phyloP scores from a whole-genome alignment of 2,888 invertebrate species.

The Parnassius mnemosyne region DNA sequence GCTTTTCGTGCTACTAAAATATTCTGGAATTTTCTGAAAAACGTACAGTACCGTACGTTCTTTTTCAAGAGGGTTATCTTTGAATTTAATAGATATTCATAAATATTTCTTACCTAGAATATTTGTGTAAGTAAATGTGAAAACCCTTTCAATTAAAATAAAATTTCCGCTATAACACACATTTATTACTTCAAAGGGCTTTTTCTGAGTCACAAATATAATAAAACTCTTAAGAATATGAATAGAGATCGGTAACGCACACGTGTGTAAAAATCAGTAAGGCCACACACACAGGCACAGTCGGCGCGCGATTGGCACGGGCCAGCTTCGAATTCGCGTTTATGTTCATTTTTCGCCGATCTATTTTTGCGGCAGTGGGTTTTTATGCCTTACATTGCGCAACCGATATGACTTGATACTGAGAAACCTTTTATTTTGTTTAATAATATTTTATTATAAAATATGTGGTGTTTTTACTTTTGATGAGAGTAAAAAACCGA shows the following conservation, averaged over 20 bases:
- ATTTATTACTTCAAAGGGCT: background rate
- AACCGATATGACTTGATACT: conserved; percentile 54
- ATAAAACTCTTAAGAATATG: conserved; percentile 11
- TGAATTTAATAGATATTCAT: no score
- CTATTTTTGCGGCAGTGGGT: conserved; percentile 73
- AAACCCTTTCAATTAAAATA: background rate
- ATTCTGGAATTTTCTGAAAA: background rate
- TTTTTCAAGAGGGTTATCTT: no score
- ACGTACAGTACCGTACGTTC: no score
- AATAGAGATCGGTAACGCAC: conserved; percentile 29
- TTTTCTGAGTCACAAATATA: conserved; percentile 13
- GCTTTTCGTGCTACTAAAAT: background rate
- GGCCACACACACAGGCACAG: conserved; percentile 7
- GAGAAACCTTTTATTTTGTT: background rate
- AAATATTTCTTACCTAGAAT: no score
- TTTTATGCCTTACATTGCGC: conserved; percentile 59
- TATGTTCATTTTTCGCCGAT: conserved; percentile 70
- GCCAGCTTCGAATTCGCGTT: conserved; percentile 53
- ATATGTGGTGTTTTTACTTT: no score
- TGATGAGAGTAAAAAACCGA: no score
- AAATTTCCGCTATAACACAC: conserved; percentile 1
- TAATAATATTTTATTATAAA: no score
- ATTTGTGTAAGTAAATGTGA: no score
- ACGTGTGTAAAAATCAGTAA: conserved; percentile 11
- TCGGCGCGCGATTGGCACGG: conserved; percentile 13